Base-by-base conservation (phyloP, 2,113 vertebrate species). In the Colistium nudipinnis region DNA sequence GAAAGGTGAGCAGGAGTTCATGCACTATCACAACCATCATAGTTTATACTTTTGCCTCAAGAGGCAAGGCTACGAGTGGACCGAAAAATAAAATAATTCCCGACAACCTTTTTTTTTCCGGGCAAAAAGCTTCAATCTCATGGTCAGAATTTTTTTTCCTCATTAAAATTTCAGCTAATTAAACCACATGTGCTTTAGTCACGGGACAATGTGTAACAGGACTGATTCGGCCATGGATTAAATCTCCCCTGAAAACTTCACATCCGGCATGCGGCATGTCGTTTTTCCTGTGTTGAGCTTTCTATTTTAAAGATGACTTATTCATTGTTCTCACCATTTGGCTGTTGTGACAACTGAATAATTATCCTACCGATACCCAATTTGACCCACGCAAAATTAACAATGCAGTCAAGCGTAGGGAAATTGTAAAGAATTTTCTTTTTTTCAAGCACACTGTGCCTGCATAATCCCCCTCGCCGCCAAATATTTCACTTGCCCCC, bases 1-100 rank as follows among this genome's bases (percentile, higher is more conserved):
- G 71, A 55, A 87, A 90, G 90, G 89, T 91, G 87, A 91, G 88
- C 78, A 76, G 74, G 84, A 91, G 89, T 90, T 90, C 89, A 91
- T 47, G 63, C 70, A 39, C 72, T 41, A 81, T 84, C 77, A 56
- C 61, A 17, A 51, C 70, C 71, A 80, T 85, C 85, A 59, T 70
- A 62, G 62, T 61, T 82, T 71, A 78, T 72, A 72, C 4, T 44
- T 30, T 68, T 55, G 52, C 31, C 41, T 41, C 17, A 4, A 74
- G 56, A 71, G 64, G 54, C 55, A 38, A 8, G 53, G 47, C 56
- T 61, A 51, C 28, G 38, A 33, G 20, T 70, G 71, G 17, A 61
- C 43, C 14, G 44, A 45, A 66, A 78, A 62, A 48, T 17, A 60
- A 76, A 78, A 48, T 10, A 28, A 70, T 49, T 78, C 52, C 27